Base-by-base conservation (phyloP, 2,797 vertebrate genomes). In the Notoglanidium macrostoma region DNA sequence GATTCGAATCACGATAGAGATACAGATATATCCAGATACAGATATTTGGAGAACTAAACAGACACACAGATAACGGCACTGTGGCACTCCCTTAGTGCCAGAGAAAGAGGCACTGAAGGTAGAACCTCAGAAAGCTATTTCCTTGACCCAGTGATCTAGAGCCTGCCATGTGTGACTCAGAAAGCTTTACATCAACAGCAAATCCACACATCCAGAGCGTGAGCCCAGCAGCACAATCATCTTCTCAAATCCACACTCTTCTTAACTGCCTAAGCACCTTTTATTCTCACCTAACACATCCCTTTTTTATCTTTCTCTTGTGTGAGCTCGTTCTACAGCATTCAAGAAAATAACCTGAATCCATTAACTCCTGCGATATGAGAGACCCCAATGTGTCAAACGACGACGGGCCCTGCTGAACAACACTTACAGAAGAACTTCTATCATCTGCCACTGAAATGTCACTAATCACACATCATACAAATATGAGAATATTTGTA, bases 351-450 rank as follows among this genome's bases (percentile, higher is more conserved):
- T 90, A 93, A 93, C 92, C 92, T 90, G 84, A 91, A 91, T 93
- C 90, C 91, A 95, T 95, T 94, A 94, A 93, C 93, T 92, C 92
- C 91, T 93, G 91, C 94, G 92, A 95, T 94, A 95, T 93, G 90
- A 94, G 93, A 94, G 95, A 95, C 93, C 94, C 92, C 91, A 94
- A 95, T 94, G 93, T 95, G 94, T 95, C 95, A 95, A 67, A 89
- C 90, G 93, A 93, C 92, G 91, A 88, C 91, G 94, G 93, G 94
- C 93, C 94, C 93, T 92, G 93, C 92, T 94, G 94, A 94, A 92
- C 93, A 92, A 93, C 93, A 92, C 91, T 94, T 93, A 93, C 87
- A 89, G 12, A 90, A 92, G 93, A 94, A 80, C 70, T 83, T 93
- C 92, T 94, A 94, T 94, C 94, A 95, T 92, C 91, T 86, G 87